Evolutionary conservation across 2,113 vertebrate species (phyloP).

Genomic region (Misgurnus mizolepis): DNA sequence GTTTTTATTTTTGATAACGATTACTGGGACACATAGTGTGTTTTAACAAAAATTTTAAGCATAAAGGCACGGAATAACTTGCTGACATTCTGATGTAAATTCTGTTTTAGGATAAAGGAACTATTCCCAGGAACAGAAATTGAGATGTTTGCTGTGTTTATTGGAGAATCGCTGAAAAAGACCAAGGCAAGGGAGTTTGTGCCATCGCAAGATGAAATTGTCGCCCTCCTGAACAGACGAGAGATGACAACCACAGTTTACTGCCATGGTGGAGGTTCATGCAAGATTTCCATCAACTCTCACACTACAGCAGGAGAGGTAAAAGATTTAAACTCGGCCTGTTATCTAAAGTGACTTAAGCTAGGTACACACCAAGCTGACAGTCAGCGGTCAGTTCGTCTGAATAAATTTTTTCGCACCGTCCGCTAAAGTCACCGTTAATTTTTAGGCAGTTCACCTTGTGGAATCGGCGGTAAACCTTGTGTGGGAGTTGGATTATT

Average conservation of each 20-base stretch:
- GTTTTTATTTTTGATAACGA: not conserved
- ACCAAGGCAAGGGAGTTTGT: conserved; percentile 88
- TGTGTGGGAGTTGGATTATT: no score
- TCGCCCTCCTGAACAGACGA: conserved; percentile 84
- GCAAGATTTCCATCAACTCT: conserved; percentile 93
- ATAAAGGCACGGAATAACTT: not conserved
- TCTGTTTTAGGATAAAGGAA: conserved; percentile 78
- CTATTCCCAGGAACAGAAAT: conserved; percentile 82
- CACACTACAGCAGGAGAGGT: conserved; percentile 81
- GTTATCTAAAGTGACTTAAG: no score
- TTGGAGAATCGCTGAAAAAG: conserved; percentile 86
- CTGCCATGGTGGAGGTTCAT: conserved; percentile 91
- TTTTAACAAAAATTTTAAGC: not conserved
- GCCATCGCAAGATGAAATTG: conserved; percentile 90
- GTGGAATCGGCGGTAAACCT: no score
- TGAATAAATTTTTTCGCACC: no score
- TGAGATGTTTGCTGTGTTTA: conserved; percentile 83
- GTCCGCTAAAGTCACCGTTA: no score
- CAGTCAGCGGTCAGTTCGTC: no score
- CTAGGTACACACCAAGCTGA: no score
- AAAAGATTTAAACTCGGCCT: not conserved
- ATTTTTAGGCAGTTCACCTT: no score
- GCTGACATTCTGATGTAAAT: not conserved
- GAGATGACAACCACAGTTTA: conserved; percentile 93
- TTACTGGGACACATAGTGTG: no score